A percentile compares a stretch with the other conserved stretches of the same genome.
Evolutionary conservation across 2,797 vertebrate genomes (phyloP).

Genomic region (Syngnathus acus): DNA sequence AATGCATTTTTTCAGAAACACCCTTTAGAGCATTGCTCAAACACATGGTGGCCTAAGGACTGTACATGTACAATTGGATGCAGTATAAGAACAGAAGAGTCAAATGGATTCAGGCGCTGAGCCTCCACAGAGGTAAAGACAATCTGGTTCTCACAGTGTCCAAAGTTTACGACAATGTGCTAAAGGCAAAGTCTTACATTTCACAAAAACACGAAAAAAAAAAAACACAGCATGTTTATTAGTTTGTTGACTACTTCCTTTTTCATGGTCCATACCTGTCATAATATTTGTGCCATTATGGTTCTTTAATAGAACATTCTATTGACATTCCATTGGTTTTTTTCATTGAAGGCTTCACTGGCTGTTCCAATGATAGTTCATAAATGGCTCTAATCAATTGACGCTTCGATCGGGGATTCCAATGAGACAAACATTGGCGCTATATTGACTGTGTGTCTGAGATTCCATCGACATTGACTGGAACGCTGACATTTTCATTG

Average conservation of each 20-base stretch:
- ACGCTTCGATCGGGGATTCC: neutral
- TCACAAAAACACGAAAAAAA: neutral
- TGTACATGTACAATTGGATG: neutral
- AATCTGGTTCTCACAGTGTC: constrained; percentile 59
- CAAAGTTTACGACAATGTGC: constrained; percentile 54
- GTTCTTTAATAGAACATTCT: neutral
- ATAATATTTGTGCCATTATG: too few relatives aligned
- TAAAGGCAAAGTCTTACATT: constrained; percentile 55
- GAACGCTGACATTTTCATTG: neutral
- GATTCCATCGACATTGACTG: neutral
- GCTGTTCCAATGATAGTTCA: too few relatives aligned
- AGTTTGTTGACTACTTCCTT: neutral
- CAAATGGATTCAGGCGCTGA: constrained; percentile 31
- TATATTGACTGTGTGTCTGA: neutral
- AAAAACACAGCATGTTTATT: neutral
- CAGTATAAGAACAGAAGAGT: constrained; percentile 9
- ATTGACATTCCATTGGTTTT: too few relatives aligned
- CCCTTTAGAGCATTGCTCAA: neutral
- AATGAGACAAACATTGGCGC: neutral
- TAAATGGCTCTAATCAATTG: too few relatives aligned
- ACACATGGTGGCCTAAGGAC: neutral
- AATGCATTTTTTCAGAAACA: neutral
- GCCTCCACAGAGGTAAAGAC: constrained; percentile 44
- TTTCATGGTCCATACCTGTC: neutral
- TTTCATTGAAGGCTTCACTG: neutral